Base-by-base conservation (phyloP, 2,888 invertebrate genomes). In the Sphecodes monilicornis region DNA sequence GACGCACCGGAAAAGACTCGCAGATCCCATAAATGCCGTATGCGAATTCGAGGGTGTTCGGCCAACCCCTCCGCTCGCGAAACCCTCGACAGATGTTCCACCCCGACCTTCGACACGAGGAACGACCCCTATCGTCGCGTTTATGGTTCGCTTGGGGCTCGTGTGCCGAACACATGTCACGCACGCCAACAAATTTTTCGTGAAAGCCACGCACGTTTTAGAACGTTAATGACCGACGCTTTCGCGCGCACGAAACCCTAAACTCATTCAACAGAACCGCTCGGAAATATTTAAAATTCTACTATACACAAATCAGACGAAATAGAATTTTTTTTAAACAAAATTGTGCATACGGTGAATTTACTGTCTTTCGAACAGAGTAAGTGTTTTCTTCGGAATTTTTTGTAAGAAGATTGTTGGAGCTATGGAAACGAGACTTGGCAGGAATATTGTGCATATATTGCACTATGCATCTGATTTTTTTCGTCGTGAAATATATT, bases 11-110 rank as follows among this genome's bases (percentile, higher is more conserved):
- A 32, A 32, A 8, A 18, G 18, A 16, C 32, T 6, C 32, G 18
- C 3, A n/a, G 78, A 84, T 71, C 39, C 43, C 18, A 29, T 57
- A 57, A 74, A 77, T 36, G 71, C 74, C 75, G 22, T 36, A 22
- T 8, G 80, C 46, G 32, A 77, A 80, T 73, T 78, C 26, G 32
- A 13, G 68, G 71, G 16, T 43, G 43, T 50, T 36, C 74, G 36
- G n/a, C 46, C 36, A 68, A 50, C 80, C 80, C 88, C 88, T 71
- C 46, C 60, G 70, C 68, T 82, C 86, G 83, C 85, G 78, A 69
- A 64, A 78, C 86, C 88, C 87, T 88, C 86, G 90, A 82, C 90
- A 90, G 89, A 90, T 90, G 90, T 90, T 90, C 60, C 80, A 41
- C 57, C 64, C 72, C 64, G 41, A 41, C 78, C 82, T 64, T 80